These are phyloP conservation scores for Rhinatrema bivittatum DNA, from an alignment of 2,797 vertebrate species.

Conservation along the genomic window DNA sequence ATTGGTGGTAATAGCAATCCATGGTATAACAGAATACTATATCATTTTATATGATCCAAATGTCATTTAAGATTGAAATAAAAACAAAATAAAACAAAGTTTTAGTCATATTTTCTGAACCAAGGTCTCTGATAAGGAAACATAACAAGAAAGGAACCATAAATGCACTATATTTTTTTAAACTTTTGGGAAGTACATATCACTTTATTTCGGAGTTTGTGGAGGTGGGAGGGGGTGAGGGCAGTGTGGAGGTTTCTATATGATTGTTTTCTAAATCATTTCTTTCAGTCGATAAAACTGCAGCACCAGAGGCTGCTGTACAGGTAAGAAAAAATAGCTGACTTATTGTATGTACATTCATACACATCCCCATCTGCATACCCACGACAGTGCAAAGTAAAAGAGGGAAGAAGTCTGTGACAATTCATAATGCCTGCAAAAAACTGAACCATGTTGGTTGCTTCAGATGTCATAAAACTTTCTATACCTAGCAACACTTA, in stretches of 20 bases:
- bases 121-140: conserved; percentile 48
- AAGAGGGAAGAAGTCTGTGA: conserved; percentile 45
- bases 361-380: conserved; percentile 67
- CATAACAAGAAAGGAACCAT: conserved; percentile 47
- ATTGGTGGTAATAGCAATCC: conserved; percentile 22
- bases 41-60: conserved; percentile 25
- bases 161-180: conserved; percentile 31
- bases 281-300: conserved; percentile 63
- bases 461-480: conserved; percentile 84
- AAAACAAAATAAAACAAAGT: conserved; percentile 34
- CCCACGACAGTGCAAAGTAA: conserved; percentile 67
- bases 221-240: conserved; percentile 34
- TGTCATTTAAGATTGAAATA: conserved; percentile 32
- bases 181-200: too few species aligned
- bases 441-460: conserved; percentile 70
- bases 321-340: conserved; percentile 63
- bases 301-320: conserved; percentile 65
- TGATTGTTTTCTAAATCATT: conserved; percentile 66
- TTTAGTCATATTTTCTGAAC: conserved; percentile 49
- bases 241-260: too few species aligned
- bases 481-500: conserved; percentile 98
- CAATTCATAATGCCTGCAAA: conserved; percentile 78
- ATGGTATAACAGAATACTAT: conserved; percentile 29
- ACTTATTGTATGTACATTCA: conserved; percentile 76
- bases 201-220: too few species aligned